Base-by-base conservation (phyloP, 2,797 vertebrate genomes). In the Cossypha niveicapilla region DNA sequence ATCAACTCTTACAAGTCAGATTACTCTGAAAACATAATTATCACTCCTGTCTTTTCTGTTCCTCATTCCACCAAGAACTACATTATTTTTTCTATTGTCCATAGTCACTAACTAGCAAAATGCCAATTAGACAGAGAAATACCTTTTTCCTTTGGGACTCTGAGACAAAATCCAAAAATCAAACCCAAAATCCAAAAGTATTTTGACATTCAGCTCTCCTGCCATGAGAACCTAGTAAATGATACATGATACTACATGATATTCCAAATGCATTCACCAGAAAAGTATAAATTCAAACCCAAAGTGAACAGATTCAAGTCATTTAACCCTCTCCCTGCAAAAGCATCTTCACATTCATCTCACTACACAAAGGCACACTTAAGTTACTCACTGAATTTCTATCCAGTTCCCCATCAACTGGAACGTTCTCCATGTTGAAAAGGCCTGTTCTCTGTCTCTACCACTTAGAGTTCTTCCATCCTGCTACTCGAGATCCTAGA, bases 371-470 rank as follows among this genome's bases (percentile, higher is more conserved):
- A 47, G 19, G 14, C 53, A 42, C 23, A 48, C 61, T 79, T 73
- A 60, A 92, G 74, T 56, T 96, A 97, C 97, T 97, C 86, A 98
- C 97, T 93, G 73, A 96, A 95, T 86, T 95, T 92, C 90, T 96
- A 32, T 98, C 97, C 62, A 90, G 80, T n/a, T 98, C 97, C 91
- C 96, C 97, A 14, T 98, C 97, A 91, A 71, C n/a, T 1, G 68
- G 86, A 84, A 90, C 0, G 1, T 89, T 77, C 84, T 98, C 97
- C 97, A 98, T 98, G 87, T 84, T 96, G 96, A 92, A 95, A 95
- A 72, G 86, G 53, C 18, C 53, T 15, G 75, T 14, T 70, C 56
- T 84, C 70, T 25, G 48, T 34, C 83, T 92, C 57, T 30, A 14
- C 65, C 86, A 74, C 37, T 94, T 83, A 98, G 62, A 90, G 42